Percentiles rank a stretch among this genome's conserved stretches.
Conservation (phyloP, 1,140 invertebrate species). For the Sycophaga agraensis region DNA sequence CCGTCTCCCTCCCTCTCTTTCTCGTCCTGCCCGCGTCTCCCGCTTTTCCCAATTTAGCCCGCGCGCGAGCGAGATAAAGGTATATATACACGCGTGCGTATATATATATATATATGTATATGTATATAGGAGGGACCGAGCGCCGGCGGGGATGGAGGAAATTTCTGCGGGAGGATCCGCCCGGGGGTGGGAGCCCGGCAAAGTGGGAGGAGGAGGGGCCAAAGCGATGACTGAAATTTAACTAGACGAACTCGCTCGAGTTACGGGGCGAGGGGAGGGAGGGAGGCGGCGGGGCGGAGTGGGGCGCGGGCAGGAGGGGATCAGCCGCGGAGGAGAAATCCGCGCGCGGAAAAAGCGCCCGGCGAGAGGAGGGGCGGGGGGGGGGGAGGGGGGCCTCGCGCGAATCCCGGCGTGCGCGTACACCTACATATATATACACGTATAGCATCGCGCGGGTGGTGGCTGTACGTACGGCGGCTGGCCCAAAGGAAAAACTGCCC, state of each 20-base stretch:
- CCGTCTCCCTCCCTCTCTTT: too few relatives aligned
- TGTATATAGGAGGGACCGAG: neutral
- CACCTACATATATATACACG: too few relatives aligned
- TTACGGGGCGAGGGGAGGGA: slow-evolving; percentile 29
- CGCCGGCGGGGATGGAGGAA: too few relatives aligned
- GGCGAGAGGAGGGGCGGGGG: neutral
- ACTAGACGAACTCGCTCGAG: slow-evolving; percentile 22
- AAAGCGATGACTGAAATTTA: slow-evolving; percentile 25
- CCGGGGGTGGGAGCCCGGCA: too few relatives aligned
- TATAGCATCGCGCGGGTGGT: too few relatives aligned
- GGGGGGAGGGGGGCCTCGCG: neutral
- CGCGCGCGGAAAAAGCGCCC: neutral
- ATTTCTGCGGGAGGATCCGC: too few relatives aligned
- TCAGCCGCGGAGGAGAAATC: neutral
- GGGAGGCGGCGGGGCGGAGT: neutral
- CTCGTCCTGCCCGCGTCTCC: slow-evolving; percentile 33
- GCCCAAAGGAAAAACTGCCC: too few relatives aligned
- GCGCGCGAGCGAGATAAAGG: too few relatives aligned
- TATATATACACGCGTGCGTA: too few relatives aligned
- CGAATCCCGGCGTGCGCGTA: too few relatives aligned
- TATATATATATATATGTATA: neutral
- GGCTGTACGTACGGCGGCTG: too few relatives aligned
- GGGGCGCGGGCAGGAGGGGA: neutral
- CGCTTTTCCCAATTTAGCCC: too few relatives aligned
- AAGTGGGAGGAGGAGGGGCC: slow-evolving; percentile 6